Base-by-base conservation (phyloP, 2,888 invertebrate species). In the Leptothorax acervorum region DNA sequence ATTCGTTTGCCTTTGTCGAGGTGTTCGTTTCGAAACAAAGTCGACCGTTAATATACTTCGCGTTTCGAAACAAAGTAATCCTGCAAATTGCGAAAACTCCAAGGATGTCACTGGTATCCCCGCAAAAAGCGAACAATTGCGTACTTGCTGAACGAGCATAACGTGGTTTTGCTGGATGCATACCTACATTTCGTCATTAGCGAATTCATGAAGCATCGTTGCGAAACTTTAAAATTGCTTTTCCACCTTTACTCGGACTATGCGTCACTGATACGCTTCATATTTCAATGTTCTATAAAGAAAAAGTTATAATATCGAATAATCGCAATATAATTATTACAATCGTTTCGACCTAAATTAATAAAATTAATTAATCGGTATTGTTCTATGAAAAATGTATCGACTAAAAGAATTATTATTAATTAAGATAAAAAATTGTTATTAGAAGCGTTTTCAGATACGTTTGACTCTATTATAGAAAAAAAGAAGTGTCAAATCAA, bases 51-150 rank as follows among this genome's bases (percentile, higher is more conserved):
- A 57, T 55, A 18, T 28, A 71, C 18, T 51, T 48, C 42, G 42
- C 45, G 31, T 66, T 28, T 31, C 48, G 39, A 42, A 68, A 78
- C 76, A 78, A 55, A 78, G 53, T 76, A 39, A 78, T 68, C 12
- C 76, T 68, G n/a, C 28, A 68, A 78, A 78, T 78, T 78, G 66
- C 53, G 12, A 28, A 11, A 78, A 66, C 42, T 68, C 76, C 15
- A n/a, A 15, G n/a, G 23, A 74, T 60, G 45, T 73, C 39, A 48
- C 42, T 11, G 31, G 18, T 2, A 66, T 66, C 39, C 15, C 39
- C 23, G 42, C 28, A 82, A 82, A 75, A 82, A 82, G 39, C 12
- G 12, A 8, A 76, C 45, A 62, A 74, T 28, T 31, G 42, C 42
- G 12, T 45, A 57, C 35, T 31, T 23, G 28, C 51, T 6, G 11